Percentiles rank a stretch among this genome's conserved stretches.
These are phyloP conservation scores for Oligia fasciuncula DNA, from an alignment of 2,888 invertebrate genomes.

Conservation along the genomic window DNA sequence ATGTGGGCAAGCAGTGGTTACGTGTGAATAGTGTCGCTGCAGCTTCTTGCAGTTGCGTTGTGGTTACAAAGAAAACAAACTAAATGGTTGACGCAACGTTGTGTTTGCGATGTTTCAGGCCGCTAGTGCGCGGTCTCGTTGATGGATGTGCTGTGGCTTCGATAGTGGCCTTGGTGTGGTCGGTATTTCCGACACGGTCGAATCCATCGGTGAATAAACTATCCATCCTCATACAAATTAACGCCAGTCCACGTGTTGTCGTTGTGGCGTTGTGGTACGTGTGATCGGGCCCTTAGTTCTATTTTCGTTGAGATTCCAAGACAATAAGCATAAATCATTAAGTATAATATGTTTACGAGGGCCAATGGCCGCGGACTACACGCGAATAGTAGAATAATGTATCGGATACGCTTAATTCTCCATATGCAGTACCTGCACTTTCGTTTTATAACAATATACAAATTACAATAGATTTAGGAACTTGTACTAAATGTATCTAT, in stretches of 20 bases:
- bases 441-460: constrained; percentile 85
- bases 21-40: not conserved
- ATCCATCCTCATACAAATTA: not conserved
- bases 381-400: constrained; percentile 65
- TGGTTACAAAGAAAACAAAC: not conserved
- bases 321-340: constrained; percentile 36
- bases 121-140: not conserved
- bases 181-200: not conserved
- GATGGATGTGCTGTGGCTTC: not conserved
- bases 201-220: not conserved
- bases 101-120: not conserved
- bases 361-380: constrained; percentile 55
- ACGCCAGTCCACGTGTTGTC: not conserved
- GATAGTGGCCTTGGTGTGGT: not conserved
- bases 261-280: not conserved
- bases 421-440: constrained; percentile 86
- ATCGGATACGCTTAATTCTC: constrained; percentile 85
- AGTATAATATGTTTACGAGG: not conserved
- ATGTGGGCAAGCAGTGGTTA: not conserved
- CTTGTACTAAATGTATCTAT: constrained; percentile 80
- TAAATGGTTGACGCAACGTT: not conserved
- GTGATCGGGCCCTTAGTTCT: not conserved
- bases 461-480: constrained; percentile 80
- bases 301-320: constrained; percentile 37
- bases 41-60: not conserved